Conservation (phyloP, 2,113 vertebrate genomes). For the Lates calcarifer region DNA sequence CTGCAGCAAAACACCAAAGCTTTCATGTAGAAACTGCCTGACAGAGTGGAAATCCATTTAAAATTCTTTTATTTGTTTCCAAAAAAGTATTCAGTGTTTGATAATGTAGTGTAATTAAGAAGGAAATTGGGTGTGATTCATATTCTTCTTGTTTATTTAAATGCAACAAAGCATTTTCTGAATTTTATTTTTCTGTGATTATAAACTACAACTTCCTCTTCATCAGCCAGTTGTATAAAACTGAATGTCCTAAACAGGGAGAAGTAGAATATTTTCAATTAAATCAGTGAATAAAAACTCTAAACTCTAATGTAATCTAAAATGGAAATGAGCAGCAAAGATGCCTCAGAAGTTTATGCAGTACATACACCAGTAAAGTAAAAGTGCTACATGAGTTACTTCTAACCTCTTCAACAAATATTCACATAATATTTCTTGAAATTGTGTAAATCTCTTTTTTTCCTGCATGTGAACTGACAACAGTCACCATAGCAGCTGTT, state of each 20-base stretch:
- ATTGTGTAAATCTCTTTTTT: constrained; percentile 75
- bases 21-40: constrained; percentile 53
- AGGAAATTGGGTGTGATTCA: background rate
- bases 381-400: background rate
- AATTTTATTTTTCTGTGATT: background rate
- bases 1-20: constrained; percentile 59
- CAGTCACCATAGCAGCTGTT: constrained; percentile 79
- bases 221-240: background rate
- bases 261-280: background rate
- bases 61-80: constrained; percentile 17
- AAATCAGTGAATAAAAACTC: background rate
- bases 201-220: background rate
- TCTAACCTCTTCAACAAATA: constrained; percentile 6
- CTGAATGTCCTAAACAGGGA: background rate
- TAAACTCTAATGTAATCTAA: constrained; percentile 2
- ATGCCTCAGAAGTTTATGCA: background rate
- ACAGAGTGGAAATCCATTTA: constrained; percentile 37
- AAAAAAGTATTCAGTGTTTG: background rate
- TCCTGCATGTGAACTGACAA: constrained; percentile 73
- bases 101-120: background rate
- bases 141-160: background rate
- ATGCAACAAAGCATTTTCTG: constrained; percentile 4
- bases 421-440: constrained; percentile 79
- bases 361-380: background rate
- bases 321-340: constrained; percentile 1